A percentile compares a stretch with the other conserved stretches of the same genome.
Evolutionary conservation across 23 tunicate species (phyloP).

Genomic region (Styela plicata): DNA sequence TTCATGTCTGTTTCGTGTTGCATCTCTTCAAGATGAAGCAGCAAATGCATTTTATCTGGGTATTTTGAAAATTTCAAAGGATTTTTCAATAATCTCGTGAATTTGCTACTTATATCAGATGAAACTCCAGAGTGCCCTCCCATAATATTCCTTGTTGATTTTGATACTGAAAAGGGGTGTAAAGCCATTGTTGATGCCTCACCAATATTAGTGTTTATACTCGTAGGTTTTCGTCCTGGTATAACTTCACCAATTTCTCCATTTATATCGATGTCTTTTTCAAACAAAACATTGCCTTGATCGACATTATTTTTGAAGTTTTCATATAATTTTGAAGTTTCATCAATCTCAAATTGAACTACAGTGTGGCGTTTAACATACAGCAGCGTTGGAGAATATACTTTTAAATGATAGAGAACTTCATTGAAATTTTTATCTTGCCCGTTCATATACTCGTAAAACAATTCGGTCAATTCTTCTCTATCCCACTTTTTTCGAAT

Average conservation of each 20-base stretch:
- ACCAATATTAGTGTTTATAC: not conserved
- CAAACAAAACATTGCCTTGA: not conserved
- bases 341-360: not conserved
- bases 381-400: not conserved
- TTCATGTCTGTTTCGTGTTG: constrained; percentile 45
- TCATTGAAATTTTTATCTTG: not conserved
- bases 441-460: not conserved
- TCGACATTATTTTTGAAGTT: not conserved
- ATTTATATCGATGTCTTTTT: not conserved
- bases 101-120: not conserved
- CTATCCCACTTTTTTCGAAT: not conserved
- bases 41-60: constrained; percentile 22
- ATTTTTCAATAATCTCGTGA: not conserved
- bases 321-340: not conserved
- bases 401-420: not conserved
- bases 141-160: not conserved
- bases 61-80: not conserved
- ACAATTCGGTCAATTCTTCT: not conserved
- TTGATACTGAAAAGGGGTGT: not conserved
- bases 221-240: not conserved
- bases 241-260: not conserved
- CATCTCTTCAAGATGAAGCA: constrained; percentile 45
- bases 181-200: not conserved
- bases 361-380: not conserved
- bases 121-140: not conserved